phyloP scores from a whole-genome alignment of 2,113 vertebrate species.

The Nesogale talazaci region DNA sequence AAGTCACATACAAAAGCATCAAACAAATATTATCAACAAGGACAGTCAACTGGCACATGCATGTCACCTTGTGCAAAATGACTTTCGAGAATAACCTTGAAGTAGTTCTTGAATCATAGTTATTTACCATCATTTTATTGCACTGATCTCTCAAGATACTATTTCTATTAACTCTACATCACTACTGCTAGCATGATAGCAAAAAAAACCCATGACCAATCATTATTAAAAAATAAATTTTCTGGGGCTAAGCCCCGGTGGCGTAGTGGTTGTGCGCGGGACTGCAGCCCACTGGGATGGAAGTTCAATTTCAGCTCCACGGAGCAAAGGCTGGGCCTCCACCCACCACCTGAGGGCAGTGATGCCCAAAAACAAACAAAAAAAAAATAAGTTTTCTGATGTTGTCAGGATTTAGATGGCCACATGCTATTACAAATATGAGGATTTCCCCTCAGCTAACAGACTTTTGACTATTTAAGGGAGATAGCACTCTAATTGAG shows the following conservation, averaged over 20 bases:
- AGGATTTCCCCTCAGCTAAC: neutral
- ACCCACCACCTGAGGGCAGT: no score
- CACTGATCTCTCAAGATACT: neutral
- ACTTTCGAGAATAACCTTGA: neutral
- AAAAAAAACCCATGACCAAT: neutral
- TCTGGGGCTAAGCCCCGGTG: no score
- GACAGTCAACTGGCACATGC: neutral
- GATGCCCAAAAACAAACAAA: no score
- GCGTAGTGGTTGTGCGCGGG: no score
- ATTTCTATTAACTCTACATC: neutral
- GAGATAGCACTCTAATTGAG: neutral
- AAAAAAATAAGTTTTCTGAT: conserved; percentile 6
- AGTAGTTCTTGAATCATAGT: neutral
- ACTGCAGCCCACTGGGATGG: no score
- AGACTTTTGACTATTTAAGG: neutral
- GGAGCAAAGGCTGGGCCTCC: no score
- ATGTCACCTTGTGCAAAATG: neutral
- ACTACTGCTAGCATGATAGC: neutral
- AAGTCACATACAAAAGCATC: conserved; percentile 8
- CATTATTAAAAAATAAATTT: conserved; percentile 10
- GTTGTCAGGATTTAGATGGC: neutral
- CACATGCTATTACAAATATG: neutral
- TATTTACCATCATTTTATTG: neutral
- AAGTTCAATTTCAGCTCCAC: no score
- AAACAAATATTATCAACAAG: neutral